Evolutionary conservation across 2,888 invertebrate genomes (phyloP), one percentile per base, ranked within the genome.

Genomic region (Melieria picta): DNA sequence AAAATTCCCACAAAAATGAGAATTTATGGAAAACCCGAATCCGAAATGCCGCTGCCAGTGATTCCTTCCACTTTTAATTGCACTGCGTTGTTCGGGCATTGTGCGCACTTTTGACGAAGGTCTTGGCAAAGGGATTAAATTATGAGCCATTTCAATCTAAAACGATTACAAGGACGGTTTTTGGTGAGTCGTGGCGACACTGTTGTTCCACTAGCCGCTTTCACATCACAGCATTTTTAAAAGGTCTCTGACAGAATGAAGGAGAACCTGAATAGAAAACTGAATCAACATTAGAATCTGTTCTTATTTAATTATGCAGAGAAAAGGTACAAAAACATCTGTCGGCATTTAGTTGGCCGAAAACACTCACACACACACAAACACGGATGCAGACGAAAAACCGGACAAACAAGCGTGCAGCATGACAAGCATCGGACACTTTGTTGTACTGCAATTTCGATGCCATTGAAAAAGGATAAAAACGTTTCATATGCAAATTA

Each of bases 401-500:
- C 52, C 45, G 52, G 67, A 50, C 60, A 61, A 50, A 60, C 60
- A 16, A 58, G 66, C 43, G 48, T 13, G 9, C 13, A 58, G 11
- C 16, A 4, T 16, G 9, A 46, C 30, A 13, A 11, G n/a, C 11
- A 61, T 45, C 61, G 45, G 45, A 63, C 63, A 48, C 9, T 16
- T 56, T 56, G 13, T 47, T 63, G 46, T 52, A 56, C 30, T 56
- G 47, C 9, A 47, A 55, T 56, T 56, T 47, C 11, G 7, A 47
- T 62, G 43, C 50, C 50, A 55, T 58, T 61, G 60, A 30, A 60
- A 67, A 52, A 45, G 60, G 67, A 67, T 61, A 61, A 30, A 30
- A 52, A 13, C 60, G 13, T 67, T 67, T 61, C 60, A 50, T 61
- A 67, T 67, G 67, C 52, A 67, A 67, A 67, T 67, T 48, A 61